Conservation (phyloP, 2,888 invertebrate genomes). For the Rhingia rostrata region DNA sequence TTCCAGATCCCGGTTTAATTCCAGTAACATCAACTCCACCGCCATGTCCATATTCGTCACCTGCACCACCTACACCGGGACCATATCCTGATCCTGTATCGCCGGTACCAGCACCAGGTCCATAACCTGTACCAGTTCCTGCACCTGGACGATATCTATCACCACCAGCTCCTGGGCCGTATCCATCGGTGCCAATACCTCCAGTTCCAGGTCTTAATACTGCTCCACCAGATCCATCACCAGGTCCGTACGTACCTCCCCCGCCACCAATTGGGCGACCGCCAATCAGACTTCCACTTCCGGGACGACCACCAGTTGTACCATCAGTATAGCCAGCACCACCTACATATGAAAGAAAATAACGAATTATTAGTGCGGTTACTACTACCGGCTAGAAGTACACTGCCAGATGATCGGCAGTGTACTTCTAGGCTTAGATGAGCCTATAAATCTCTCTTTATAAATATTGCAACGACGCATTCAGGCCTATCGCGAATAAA, state of each 20-base stretch:
- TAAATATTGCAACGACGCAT: no score
- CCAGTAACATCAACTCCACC: conserved; percentile 44
- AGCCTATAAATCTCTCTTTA: no score
- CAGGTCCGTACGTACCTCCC: conserved; percentile 34
- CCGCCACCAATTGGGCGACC: conserved; percentile 24
- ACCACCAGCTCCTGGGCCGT: conserved; percentile 47
- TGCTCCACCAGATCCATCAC: conserved; percentile 2
- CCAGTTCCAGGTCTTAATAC: conserved; percentile 8
- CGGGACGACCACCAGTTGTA: conserved; percentile 10
- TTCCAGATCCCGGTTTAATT: conserved; percentile 73
- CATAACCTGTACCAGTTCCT: conserved; percentile 39
- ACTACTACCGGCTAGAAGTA: not conserved
- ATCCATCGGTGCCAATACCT: conserved; percentile 41
- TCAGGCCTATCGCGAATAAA: no score
- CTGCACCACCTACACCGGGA: not conserved
- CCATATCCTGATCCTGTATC: not conserved
- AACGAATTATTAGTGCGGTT: no score
- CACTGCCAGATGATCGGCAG: no score
- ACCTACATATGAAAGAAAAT: conserved; percentile 6
- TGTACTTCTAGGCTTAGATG: no score
- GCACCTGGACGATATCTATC: conserved; percentile 38
- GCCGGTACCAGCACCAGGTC: conserved; percentile 1
- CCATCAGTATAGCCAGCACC: conserved; percentile 12
- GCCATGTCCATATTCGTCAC: conserved; percentile 7
- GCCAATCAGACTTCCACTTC: conserved; percentile 17